These are phyloP conservation scores for Heteronetta atricapilla DNA, from an alignment of 2,113 vertebrate species.

Conservation along the genomic window DNA sequence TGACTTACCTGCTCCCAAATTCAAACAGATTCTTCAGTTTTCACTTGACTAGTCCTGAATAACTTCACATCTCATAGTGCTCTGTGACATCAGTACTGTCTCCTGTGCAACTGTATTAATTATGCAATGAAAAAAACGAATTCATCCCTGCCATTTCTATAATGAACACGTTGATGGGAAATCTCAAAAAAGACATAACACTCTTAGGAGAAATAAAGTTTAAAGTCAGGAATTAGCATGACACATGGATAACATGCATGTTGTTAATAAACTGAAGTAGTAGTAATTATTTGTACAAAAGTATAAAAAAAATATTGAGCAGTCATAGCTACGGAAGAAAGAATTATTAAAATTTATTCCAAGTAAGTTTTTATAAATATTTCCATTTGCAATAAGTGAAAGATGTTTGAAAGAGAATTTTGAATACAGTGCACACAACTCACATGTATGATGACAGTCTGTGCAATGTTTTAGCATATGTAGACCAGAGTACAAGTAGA, in stretches of 20 bases:
- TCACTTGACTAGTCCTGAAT: constrained; percentile 19
- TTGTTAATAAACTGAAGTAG: not conserved
- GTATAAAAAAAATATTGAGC: not conserved
- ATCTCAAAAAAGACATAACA: not conserved
- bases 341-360: constrained; percentile 1
- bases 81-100: not conserved
- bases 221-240: not conserved
- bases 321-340: not conserved
- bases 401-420: constrained; percentile 11
- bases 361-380: not conserved
- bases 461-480: constrained; percentile 58
- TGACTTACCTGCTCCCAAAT: constrained; percentile 40
- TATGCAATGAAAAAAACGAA: not conserved
- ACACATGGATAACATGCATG: not conserved
- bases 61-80: not conserved
- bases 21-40: constrained; percentile 45
- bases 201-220: not conserved
- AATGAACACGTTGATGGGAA: not conserved
- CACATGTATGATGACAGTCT: constrained; percentile 7
- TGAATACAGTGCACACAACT: constrained; percentile 2
- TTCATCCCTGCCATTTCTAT: not conserved
- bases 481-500: constrained; percentile 55
- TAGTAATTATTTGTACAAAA: not conserved
- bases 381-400: constrained; percentile 9
- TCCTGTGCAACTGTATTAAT: not conserved